Evolutionary conservation across 2,888 invertebrate genomes (phyloP), one percentile per base, ranked within the genome.

Genomic region (Sinohyriopsis cumingii): DNA sequence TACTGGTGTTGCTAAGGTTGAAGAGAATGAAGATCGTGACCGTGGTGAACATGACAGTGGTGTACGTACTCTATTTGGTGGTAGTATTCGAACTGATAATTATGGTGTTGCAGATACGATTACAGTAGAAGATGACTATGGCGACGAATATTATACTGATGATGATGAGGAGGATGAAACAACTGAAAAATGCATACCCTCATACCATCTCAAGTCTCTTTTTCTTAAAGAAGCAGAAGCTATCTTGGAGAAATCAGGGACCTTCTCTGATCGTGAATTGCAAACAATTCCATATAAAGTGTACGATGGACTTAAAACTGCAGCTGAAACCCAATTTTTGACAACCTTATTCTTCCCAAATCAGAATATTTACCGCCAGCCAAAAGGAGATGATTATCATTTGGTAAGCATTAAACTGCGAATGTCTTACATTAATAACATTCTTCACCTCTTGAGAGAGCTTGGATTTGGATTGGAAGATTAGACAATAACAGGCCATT

Each of bases 171-270:
- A n/a, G n/a, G 70, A 70, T 25, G 54, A 68, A 6, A 68, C 65
- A 15, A 70, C 68, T 45, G 73, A 73, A 68, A 59, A 65, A 15
- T 53, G 53, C 57, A 70, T 73, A 25, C 73, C 73, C 6, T 70
- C 70, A 3, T 73, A 70, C 45, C 71, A 70, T 63, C 55, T 73
- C 12, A 73, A 73, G 28, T 59, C 65, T 0, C 68, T 73, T 55
- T 73, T 73, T 53, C 61, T 73, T 9, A 73, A 67, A 60, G 73
- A 73, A 53, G 55, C 25, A 6, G 68, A 68, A 57, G 59, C 45
- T 15, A 6, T 72, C 28, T 9, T 33, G 12, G 45, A 45, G 7
- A 54, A 53, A 9, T 56, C 60, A 25, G 45, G 62, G 54, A n/a
- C 28, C 3, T 24, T 71, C 19, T 59, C 59, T 45, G 68, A 69